These are phyloP conservation scores for Ormia ochracea DNA, from an alignment of 2,888 invertebrate genomes.

Conservation along the genomic window DNA sequence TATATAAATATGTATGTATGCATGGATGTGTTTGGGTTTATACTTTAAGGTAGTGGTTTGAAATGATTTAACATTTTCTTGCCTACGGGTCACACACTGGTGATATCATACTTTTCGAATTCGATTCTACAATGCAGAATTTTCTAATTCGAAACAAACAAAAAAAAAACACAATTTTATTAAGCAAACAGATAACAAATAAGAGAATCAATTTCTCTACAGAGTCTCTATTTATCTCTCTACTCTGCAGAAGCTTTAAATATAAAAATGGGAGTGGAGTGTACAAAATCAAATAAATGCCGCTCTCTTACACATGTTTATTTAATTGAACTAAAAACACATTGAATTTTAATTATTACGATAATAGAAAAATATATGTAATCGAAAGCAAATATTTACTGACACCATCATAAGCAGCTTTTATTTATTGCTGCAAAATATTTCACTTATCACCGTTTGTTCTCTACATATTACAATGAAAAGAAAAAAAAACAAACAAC, in stretches of 20 bases:
- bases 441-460: background rate
- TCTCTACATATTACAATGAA: background rate
- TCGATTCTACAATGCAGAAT: conserved; percentile 60
- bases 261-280: conserved; percentile 56
- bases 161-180: conserved; percentile 35
- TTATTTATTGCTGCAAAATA: background rate
- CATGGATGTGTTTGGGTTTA: conserved; percentile 14
- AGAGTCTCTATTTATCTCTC: background rate
- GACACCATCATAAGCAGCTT: conserved; percentile 7
- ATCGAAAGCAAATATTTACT: conserved; percentile 22
- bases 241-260: background rate
- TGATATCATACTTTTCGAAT: conserved; percentile 64
- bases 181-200: conserved; percentile 9
- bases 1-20: too few relatives aligned
- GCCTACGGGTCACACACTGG: conserved; percentile 38
- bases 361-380: background rate
- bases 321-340: conserved; percentile 30
- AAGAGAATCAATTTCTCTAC: conserved; percentile 6
- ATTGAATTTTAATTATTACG: conserved; percentile 44
- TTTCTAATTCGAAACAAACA: conserved; percentile 59
- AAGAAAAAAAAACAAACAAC: conserved; percentile 15
- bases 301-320: conserved; percentile 47
- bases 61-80: conserved; percentile 40
- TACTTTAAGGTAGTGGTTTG: background rate
- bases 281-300: conserved; percentile 47